Percentiles rank a stretch among this genome's conserved stretches.
phyloP scores from a whole-genome alignment of 2,113 vertebrate genomes.

The Eubucco bourcierii region DNA sequence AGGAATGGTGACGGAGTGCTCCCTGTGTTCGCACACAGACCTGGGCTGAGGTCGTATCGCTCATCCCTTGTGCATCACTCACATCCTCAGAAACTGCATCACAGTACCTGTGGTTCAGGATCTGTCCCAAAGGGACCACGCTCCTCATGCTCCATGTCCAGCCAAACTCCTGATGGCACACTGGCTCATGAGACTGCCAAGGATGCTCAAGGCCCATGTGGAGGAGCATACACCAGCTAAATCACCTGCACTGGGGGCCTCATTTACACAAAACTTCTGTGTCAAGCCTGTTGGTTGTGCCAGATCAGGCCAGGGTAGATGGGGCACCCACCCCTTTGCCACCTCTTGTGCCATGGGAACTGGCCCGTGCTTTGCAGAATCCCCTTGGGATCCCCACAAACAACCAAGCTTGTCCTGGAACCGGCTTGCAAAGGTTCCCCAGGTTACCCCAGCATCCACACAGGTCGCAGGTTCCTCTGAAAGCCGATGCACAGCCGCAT shows the following conservation, averaged over 20 bases:
- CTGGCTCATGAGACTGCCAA: neutral
- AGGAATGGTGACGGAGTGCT: neutral
- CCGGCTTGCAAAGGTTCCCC: neutral
- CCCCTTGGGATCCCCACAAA: neutral
- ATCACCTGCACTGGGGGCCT: neutral
- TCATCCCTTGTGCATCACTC: neutral
- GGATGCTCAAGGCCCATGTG: neutral
- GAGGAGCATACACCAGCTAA: neutral
- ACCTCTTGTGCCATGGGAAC: rapidly evolving
- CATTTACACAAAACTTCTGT: neutral
- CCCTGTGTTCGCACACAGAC: neutral
- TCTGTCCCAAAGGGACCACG: rapidly evolving
- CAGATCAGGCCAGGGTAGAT: neutral
- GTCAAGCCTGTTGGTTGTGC: neutral
- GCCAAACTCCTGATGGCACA: neutral
- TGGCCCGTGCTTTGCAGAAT: rapidly evolving
- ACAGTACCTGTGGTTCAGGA: rapidly evolving
- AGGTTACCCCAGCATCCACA: neutral
- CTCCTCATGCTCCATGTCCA: rapidly evolving
- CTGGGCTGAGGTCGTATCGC: neutral
- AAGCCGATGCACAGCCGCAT: neutral
- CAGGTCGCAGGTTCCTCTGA: constrained; percentile 12
- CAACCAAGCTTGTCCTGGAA: rapidly evolving
- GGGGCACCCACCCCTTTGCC: neutral
- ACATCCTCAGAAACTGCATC: neutral